Conservation (phyloP, 2,113 vertebrate species). For the Coreoperca whiteheadi region DNA sequence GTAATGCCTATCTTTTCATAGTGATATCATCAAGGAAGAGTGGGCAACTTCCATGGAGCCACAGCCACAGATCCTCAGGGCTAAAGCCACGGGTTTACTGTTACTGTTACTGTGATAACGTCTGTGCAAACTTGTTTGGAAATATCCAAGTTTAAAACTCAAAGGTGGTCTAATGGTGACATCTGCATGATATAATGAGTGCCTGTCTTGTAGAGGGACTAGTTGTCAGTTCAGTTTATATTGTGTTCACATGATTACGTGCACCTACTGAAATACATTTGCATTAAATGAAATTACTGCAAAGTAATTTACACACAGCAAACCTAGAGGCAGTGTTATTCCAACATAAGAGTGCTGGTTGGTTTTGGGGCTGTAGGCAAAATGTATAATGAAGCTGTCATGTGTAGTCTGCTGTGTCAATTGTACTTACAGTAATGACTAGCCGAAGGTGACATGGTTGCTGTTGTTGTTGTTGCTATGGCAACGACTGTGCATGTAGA, state of each 20-base stretch:
- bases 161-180: background rate
- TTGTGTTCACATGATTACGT: background rate
- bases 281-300: constrained; percentile 32
- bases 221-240: background rate
- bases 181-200: background rate
- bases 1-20: background rate
- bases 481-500: too few species aligned
- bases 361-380: constrained; percentile 26
- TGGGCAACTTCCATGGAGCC: background rate
- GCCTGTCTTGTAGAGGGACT: background rate
- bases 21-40: background rate
- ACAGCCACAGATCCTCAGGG: background rate
- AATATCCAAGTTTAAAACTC: background rate
- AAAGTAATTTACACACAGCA: constrained; percentile 20
- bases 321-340: background rate
- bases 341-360: constrained; percentile 1
- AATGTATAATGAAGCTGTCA: constrained; percentile 56
- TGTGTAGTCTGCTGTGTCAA: constrained; percentile 1
- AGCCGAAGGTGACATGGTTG: constrained; percentile 29
- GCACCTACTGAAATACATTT: background rate
- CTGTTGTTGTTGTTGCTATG: too few species aligned
- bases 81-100: background rate
- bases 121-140: background rate
- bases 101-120: background rate
- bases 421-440: constrained; percentile 14